phyloP scores from a whole-genome alignment of 1,140 invertebrate genomes.

The Saccostrea glomerata region DNA sequence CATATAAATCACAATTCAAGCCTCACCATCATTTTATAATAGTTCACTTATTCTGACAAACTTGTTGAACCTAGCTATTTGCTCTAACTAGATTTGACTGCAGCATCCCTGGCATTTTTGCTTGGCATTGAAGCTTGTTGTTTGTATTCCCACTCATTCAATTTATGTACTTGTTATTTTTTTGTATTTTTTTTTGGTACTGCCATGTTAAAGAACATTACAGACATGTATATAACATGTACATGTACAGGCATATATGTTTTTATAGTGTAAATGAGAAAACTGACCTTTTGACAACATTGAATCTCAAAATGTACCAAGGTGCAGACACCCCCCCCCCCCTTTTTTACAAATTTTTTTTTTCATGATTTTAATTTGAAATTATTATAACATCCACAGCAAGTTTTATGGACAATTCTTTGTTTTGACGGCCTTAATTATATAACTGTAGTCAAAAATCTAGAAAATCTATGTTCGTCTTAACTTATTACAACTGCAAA shows the following conservation, averaged over 20 bases:
- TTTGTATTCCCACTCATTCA: neutral
- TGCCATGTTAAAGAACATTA: neutral
- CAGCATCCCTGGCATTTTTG: neutral
- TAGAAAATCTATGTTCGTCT: no score
- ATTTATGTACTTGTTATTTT: neutral
- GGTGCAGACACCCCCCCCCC: neutral
- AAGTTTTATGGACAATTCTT: no score
- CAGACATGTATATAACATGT: no score
- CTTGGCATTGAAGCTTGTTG: neutral
- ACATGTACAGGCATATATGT: neutral
- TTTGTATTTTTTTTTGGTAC: neutral
- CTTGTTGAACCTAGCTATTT: neutral
- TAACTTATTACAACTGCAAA: no score
- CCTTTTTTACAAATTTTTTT: no score
- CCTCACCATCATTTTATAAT: neutral
- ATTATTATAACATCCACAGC: no score
- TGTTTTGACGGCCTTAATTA: no score
- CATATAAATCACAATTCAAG: neutral
- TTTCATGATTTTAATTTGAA: no score
- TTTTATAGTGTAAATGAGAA: neutral
- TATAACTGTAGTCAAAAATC: no score
- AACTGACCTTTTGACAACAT: neutral
- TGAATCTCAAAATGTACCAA: neutral
- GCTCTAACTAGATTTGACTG: neutral
- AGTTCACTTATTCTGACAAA: neutral